A percentile compares a stretch with the other conserved stretches of the same genome.
phyloP scores from a whole-genome alignment of 2,797 vertebrate species.

The Bryconaethiops microstoma region DNA sequence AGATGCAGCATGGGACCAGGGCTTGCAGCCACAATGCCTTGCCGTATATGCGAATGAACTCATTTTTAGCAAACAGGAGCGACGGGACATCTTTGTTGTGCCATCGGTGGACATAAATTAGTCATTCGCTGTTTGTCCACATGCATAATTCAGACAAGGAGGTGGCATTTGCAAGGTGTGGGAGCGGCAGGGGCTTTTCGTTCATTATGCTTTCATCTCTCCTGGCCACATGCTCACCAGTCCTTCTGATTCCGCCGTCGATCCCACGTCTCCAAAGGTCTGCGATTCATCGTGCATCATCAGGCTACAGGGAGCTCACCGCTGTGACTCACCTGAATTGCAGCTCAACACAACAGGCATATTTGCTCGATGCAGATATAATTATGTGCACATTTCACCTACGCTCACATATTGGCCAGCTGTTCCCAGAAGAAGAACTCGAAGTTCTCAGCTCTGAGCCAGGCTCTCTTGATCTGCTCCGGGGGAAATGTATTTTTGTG shows the following conservation, averaged over 20 bases:
- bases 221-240: constrained; percentile 3
- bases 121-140: constrained; percentile 70
- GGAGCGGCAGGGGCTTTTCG: constrained; percentile 20
- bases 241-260: constrained; percentile 31
- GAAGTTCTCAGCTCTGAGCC: constrained; percentile 17
- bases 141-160: constrained; percentile 76
- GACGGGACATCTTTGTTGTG: constrained; percentile 61
- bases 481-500: constrained; percentile 84
- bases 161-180: constrained; percentile 66
- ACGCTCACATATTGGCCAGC: constrained; percentile 22
- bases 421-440: constrained; percentile 44
- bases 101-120: constrained; percentile 74
- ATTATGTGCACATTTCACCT: constrained; percentile 71
- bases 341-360: constrained; percentile 16
- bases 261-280: constrained; percentile 13
- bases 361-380: constrained; percentile 69
- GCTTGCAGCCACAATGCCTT: constrained; percentile 12
- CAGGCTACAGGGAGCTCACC: background rate
- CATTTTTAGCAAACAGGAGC: constrained; percentile 54
- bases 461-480: constrained; percentile 48
- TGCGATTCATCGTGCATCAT: too few relatives aligned
- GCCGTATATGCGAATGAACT: constrained; percentile 34
- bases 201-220: constrained; percentile 52
- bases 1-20: background rate
- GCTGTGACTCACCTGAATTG: background rate